Evolutionary conservation across 1,140 invertebrate genomes (phyloP), one percentile per base, ranked within the genome.

Genomic region (Chrysomallon squamiferum): DNA sequence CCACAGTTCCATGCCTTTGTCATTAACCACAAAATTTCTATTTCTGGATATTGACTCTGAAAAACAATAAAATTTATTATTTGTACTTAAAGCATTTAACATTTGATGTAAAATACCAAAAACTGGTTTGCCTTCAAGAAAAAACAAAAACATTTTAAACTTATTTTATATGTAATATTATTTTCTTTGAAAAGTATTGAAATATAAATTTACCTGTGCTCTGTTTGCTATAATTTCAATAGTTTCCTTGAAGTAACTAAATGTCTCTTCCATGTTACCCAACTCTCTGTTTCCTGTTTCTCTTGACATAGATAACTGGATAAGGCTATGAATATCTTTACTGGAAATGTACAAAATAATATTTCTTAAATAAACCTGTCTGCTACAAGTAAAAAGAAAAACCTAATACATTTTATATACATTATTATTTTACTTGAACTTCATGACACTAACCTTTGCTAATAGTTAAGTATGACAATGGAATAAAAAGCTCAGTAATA

Each of bases 1-100:
- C 82, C 82, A 73, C 71, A 73, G 57, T 84, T 84, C 82, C 82
- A 84, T 27, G 80, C 79, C 50, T 80, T 84, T 30, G 79, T 82
- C 82, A 84, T 84, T 32, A 84, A 54, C 82, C 82, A 84, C 1
- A 82, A 56, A 22, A 78, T 69, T 65, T 84, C 80, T 57, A 81
- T 77, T 58, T 83, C 80, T 41, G 82, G 82, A 68, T 81, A 84
- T 27, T 65, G 45, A 15, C 69, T 77, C 75, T 78, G 54, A 32
- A 63, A n/a, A 41, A 6, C 62, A 13, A 49, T 13, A 41, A 60
- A 54, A 20, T 4, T 35, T 60, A 9, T 60, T 38, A 38, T 15
- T 7, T 38, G 35, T 38, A 7, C 15, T 38, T 5, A 38, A 38
- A 38, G n/a, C n/a, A n/a, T n/a, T n/a, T n/a, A n/a, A 38, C 35